phyloP scores from a whole-genome alignment of 2,113 vertebrate species.

The Sapayoa aenigma region DNA sequence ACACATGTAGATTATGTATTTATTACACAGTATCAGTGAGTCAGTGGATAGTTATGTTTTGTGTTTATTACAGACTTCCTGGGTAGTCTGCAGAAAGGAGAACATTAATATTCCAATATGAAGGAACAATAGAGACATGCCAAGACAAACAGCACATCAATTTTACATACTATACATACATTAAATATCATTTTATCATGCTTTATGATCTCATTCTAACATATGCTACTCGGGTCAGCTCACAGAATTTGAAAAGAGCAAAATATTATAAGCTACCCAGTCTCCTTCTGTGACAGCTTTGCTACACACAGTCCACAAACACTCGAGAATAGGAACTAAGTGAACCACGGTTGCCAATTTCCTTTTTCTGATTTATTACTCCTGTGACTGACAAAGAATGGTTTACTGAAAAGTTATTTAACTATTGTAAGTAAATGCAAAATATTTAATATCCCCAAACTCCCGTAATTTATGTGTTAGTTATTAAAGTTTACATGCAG shows the following conservation, averaged over 20 bases:
- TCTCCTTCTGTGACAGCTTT: neutral
- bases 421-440: neutral
- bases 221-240: neutral
- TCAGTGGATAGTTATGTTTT: conserved; percentile 42
- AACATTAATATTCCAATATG: conserved; percentile 23
- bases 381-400: neutral
- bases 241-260: neutral
- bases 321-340: neutral
- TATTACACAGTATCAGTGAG: conserved; percentile 12
- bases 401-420: neutral
- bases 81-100: conserved; percentile 11
- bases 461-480: neutral
- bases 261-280: neutral
- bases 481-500: neutral
- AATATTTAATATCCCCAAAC: neutral
- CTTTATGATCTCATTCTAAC: conserved; percentile 36
- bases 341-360: neutral
- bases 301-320: neutral
- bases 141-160: conserved; percentile 41
- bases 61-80: conserved; percentile 52
- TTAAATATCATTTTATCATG: neutral
- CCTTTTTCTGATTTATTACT: neutral
- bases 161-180: neutral
- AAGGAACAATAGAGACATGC: neutral
- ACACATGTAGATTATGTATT: conserved; percentile 1